Evolutionary conservation across 1,140 invertebrate species (phyloP), one percentile per base, ranked within the genome.

Genomic region (Zaprionus tsacasi): DNA sequence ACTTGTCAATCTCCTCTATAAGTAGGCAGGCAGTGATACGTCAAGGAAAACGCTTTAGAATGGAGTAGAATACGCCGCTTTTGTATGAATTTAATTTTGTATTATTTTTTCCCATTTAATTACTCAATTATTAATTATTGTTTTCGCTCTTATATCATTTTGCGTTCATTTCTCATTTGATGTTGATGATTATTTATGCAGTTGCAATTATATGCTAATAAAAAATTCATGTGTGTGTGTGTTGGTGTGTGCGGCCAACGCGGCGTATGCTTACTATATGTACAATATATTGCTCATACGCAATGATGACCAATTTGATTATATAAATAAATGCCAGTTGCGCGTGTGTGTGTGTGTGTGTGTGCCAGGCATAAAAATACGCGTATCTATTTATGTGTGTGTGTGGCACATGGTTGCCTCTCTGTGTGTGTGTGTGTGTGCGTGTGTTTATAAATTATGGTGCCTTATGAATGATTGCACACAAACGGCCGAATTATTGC

Each of bases 391-490:
- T 25, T 50, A 50, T 25, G 17, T 48, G 45, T 48, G 21, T 48
- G 17, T 48, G 10, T 10, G 11, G 11, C 13, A n/a, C 17, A n/a
- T 27, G 4, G 55, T 6, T 25, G 8, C 15, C 8, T 54, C 0
- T 35, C 33, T 40, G 48, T 54, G 35, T 40, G 35, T 54, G 35
- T 15, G 45, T 21, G 58, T 45, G 50, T 43, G 61, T 43, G 77
- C 66, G 17, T 54, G 50, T 58, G 15, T 21, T 10, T 55, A 68
- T 79, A 68, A 71, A 76, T 76, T 65, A 79, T 71, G 56, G 48
- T 60, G 65, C 48, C 57, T 78, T 63, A 71, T 72, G 81, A 82
- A 79, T 82, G 80, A 76, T 79, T 82, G 70, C 76, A 74, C 79
- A 75, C 56, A 52, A 54, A 69, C 56, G 21, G 15, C 4, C 21